Percentiles rank a stretch among this genome's conserved stretches.
These are phyloP conservation scores for Arothron firmamentum DNA, from an alignment of 2,113 vertebrate species.

Conservation along the genomic window DNA sequence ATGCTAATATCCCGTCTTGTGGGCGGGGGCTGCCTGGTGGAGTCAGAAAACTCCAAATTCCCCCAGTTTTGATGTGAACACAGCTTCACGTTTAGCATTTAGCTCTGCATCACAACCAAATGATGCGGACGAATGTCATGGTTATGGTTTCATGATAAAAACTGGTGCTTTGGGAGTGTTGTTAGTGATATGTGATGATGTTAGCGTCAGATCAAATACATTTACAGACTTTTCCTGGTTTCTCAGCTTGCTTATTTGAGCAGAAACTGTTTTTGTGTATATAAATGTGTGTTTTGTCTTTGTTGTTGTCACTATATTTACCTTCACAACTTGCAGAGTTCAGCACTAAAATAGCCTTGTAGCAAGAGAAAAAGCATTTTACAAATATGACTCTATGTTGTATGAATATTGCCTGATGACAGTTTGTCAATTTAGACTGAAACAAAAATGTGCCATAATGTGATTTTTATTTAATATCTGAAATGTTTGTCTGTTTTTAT, in stretches of 20 bases:
- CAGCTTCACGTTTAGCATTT: slow-evolving; percentile 35
- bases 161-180: too few relatives aligned
- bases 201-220: too few relatives aligned
- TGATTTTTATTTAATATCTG: too few relatives aligned
- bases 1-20: not conserved
- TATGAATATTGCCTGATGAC: slow-evolving; percentile 35
- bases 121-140: too few relatives aligned
- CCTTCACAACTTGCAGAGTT: slow-evolving; percentile 42
- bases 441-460: slow-evolving; percentile 50
- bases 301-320: slow-evolving; percentile 48
- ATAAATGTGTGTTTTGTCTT: slow-evolving; percentile 35
- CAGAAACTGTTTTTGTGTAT: slow-evolving; percentile 33
- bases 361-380: slow-evolving; percentile 38
- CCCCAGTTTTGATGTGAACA: too few relatives aligned
- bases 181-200: too few relatives aligned
- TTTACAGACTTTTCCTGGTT: too few relatives aligned
- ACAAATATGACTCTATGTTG: slow-evolving; percentile 26
- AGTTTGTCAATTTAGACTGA: slow-evolving; percentile 48
- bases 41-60: too few relatives aligned
- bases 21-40: too few relatives aligned
- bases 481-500: too few relatives aligned
- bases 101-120: slow-evolving; percentile 7
- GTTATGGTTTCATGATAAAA: too few relatives aligned
- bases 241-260: too few relatives aligned
- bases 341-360: slow-evolving; percentile 53